Conservation (phyloP, 2,797 vertebrate genomes). For the Paguma larvata region DNA sequence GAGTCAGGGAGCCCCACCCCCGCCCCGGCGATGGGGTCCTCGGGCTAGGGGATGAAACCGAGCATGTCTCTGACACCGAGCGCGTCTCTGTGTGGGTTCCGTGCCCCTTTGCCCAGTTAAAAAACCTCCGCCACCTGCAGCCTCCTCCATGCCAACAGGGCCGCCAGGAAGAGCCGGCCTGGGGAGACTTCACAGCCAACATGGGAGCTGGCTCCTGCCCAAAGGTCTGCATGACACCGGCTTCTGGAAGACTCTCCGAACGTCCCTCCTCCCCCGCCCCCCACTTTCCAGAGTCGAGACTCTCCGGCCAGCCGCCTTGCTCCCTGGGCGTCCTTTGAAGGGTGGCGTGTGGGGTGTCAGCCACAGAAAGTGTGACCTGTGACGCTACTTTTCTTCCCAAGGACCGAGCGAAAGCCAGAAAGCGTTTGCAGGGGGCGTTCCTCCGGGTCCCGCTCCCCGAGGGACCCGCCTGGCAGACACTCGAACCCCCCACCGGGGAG, state of each 20-base stretch:
- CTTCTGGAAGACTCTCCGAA: background rate
- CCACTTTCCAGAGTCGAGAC: too few species aligned
- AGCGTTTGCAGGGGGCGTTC: background rate
- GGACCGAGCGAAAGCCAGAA: background rate
- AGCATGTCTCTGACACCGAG: background rate
- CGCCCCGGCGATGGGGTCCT: background rate
- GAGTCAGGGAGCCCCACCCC: background rate
- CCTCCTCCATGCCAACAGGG: background rate
- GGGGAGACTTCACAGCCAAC: background rate
- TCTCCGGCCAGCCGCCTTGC: background rate
- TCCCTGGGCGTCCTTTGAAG: accelerated
- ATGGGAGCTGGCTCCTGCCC: background rate
- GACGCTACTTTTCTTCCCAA: background rate
- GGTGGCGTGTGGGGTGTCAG: accelerated
- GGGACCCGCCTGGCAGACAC: background rate
- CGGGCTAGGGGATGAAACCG: background rate
- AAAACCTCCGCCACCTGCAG: background rate
- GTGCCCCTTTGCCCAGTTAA: background rate
- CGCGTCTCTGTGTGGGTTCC: background rate
- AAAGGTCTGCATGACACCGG: accelerated
- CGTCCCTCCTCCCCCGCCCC: accelerated
- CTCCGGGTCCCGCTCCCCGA: background rate
- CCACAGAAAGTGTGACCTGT: background rate
- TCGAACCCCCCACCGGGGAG: accelerated
- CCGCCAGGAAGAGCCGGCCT: background rate